phyloP scores from a whole-genome alignment of 2,797 vertebrate genomes.

The Coregonus ussuriensis region DNA sequence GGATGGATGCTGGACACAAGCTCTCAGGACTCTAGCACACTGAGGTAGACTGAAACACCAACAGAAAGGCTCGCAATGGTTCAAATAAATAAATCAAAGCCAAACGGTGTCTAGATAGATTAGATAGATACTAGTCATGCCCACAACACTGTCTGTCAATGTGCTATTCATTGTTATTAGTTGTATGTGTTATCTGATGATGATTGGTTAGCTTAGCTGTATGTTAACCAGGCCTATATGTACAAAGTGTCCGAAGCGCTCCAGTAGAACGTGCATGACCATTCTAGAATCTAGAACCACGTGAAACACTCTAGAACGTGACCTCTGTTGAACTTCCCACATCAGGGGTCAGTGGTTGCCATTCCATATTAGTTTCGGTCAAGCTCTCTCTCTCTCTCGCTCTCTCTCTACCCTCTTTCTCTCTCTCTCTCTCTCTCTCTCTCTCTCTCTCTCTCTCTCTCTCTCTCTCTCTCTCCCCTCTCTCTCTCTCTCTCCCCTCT shows the following conservation, averaged over 20 bases:
- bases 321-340: background rate
- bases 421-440: background rate
- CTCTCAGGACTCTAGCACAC: slow-evolving; percentile 36
- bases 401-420: background rate
- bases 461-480: background rate
- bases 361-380: background rate
- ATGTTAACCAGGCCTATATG: slow-evolving; percentile 3
- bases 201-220: background rate
- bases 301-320: background rate
- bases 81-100: slow-evolving; percentile 16
- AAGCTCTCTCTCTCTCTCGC: background rate
- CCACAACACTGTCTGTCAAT: slow-evolving; percentile 11
- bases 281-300: background rate
- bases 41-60: slow-evolving; percentile 58
- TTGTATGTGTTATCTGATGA: slow-evolving; percentile 1
- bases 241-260: slow-evolving; percentile 15
- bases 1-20: slow-evolving; percentile 24
- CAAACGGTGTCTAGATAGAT: background rate
- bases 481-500: background rate
- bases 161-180: background rate
- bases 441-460: background rate
- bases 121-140: background rate
- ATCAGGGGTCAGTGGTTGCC: no score
- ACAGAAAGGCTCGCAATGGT: slow-evolving; percentile 44
- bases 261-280: background rate